phyloP scores from a whole-genome alignment of 2,888 invertebrate genomes.

The Blomia tropicalis region DNA sequence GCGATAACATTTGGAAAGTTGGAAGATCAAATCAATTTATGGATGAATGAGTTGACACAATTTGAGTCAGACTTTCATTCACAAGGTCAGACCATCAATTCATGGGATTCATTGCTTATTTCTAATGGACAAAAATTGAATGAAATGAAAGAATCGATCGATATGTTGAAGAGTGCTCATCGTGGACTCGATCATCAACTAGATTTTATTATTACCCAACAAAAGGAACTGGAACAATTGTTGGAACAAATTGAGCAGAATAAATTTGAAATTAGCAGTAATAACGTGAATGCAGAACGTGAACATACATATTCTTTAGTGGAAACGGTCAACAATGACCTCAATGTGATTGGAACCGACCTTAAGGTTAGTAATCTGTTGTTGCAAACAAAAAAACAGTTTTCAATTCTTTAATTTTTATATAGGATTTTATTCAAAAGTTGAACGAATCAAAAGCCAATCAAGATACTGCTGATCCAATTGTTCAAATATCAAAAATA shows the following conservation, averaged over 20 bases:
- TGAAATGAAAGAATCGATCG: constrained; percentile 66
- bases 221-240: constrained; percentile 74
- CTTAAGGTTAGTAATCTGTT: no score
- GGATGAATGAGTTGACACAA: constrained; percentile 77
- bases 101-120: constrained; percentile 79
- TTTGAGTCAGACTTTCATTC: constrained; percentile 81
- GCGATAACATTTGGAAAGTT: constrained; percentile 59
- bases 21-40: constrained; percentile 82
- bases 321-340: constrained; percentile 73
- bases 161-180: constrained; percentile 45
- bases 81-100: constrained; percentile 85
- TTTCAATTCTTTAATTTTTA: constrained; percentile 7
- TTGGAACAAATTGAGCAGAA: constrained; percentile 66
- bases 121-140: constrained; percentile 72
- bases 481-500: constrained; percentile 79
- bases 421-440: constrained; percentile 33
- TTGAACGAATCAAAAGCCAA: constrained; percentile 21
- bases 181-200: constrained; percentile 61
- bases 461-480: constrained; percentile 39
- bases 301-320: constrained; percentile 77
- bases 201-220: constrained; percentile 79
- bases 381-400: no score
- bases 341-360: constrained; percentile 86
- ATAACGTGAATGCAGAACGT: constrained; percentile 60
- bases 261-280: constrained; percentile 32